phyloP scores from a whole-genome alignment of 2,888 invertebrate species.

The Mythimna impura region DNA sequence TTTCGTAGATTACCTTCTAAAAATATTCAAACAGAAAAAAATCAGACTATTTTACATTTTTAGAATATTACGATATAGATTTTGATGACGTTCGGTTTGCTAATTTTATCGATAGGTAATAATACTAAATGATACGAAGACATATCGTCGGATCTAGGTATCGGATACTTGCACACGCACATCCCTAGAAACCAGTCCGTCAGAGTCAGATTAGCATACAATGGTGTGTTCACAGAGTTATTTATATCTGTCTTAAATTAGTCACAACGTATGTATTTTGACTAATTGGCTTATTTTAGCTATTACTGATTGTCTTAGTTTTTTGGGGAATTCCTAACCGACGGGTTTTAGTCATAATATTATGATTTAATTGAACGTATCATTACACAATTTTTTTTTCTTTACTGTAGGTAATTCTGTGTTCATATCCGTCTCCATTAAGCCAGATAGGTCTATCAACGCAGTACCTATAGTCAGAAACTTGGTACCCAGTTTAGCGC shows the following conservation, averaged over 20 bases:
- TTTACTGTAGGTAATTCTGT: not conserved
- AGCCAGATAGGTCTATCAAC: not conserved
- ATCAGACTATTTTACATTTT: too few species aligned
- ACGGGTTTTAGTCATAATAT: not conserved
- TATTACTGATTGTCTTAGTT: conserved; percentile 26
- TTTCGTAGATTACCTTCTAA: too few species aligned
- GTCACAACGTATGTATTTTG: conserved; percentile 14
- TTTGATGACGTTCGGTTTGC: too few species aligned
- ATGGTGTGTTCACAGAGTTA: conserved; percentile 52
- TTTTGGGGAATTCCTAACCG: conserved; percentile 31
- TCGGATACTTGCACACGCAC: conserved; percentile 9
- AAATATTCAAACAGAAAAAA: too few species aligned
- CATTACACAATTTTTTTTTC: not conserved
- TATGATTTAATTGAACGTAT: not conserved
- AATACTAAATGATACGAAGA: too few species aligned
- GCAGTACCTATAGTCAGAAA: not conserved
- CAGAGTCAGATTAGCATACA: conserved; percentile 58
- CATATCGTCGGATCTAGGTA: too few species aligned
- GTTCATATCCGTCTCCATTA: not conserved
- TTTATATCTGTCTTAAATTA: conserved; percentile 31
- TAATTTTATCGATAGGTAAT: too few species aligned
- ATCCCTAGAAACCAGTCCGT: conserved; percentile 49
- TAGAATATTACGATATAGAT: too few species aligned
- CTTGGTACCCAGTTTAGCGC: not conserved
- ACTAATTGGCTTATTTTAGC: conserved; percentile 51